Evolutionary conservation across 1,140 invertebrate species (phyloP), one percentile per base, ranked within the genome.

Genomic region (Drosophila cardini): DNA sequence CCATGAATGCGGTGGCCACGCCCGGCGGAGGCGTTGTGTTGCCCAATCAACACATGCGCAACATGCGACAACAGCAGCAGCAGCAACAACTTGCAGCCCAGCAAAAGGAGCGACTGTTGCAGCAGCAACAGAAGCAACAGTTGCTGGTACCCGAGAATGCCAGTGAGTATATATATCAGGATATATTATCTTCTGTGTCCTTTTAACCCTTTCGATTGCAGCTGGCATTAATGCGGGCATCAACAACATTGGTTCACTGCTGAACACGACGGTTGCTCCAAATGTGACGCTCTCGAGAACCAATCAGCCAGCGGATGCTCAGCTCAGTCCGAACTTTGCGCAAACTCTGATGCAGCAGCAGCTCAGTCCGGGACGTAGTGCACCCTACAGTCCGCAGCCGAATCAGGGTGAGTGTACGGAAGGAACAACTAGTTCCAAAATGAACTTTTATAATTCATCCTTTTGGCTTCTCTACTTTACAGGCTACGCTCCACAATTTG

Each of bases 261-360:
- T 97, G 71, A 97, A 96, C 90, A 96, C 95, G n/a, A 95, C 95
- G 16, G 95, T 96, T 68, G 96, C 96, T 16, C 96, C 95, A 7
- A 97, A 97, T 92, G 96, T 97, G 7, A 95, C 96, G 26, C 92
- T 94, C 32, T 93, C 96, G 93, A 93, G 95, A 70, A 95, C 94
- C 26, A 96, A 94, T 92, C 93, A 96, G 75, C 91, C 91, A n/a
- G 93, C 95, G 76, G 96, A 96, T 91, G 94, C 95, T 16, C 95
- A 96, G 92, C 93, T 95, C 38, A 96, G 95, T 78, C 95, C 95
- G 32, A 94, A 93, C 83, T 96, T 95, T 91, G 77, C 91, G 9
- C 91, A 91, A 60, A 85, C 72, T 4, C 57, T 92, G 67, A 83
- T 92, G 77, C 90, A 92, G 75, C 91, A 92, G 60, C 91, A 92